Base-by-base conservation (phyloP, 1,140 invertebrate genomes). In the Philotrypesis tridentata region DNA sequence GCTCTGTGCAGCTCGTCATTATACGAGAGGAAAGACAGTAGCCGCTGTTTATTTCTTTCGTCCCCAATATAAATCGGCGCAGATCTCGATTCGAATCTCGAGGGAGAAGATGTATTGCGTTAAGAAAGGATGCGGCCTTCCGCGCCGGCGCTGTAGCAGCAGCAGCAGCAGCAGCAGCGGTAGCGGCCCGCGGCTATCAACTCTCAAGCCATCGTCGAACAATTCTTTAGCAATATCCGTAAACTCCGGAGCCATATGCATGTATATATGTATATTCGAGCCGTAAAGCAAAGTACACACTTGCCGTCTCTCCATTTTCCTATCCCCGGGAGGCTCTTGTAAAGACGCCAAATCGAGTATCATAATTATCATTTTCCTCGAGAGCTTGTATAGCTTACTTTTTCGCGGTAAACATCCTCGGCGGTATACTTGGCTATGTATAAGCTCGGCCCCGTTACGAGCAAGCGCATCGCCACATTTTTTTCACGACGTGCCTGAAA, bases 31-130 rank as follows among this genome's bases (percentile, higher is more conserved):
- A 67, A 31, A 17, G 11, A 55, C 33, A 73, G 40, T 73, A 27
- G 71, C 71, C 23, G 70, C n/a, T 23, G 63, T 63, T 63, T 70
- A 79, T 79, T 79, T 79, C 55, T 79, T 79, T 70, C 65, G n/a
- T 29, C 27, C n/a, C 25, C 6, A n/a, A 55, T 55, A 33, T 75
- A 75, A 75, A 75, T 75, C 55, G 71, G n/a, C 3, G 48, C 14
- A 31, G 2, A 3, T 14, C n/a, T n/a, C 1, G 72, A 75, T 75
- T 31, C 27, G 43, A 61, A 75, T 75, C 72, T 55, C 48, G 0
- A 21, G 3, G 3, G 48, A 21, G 5, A 21, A 14, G 48, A 14
- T 63, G n/a, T 23, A 23, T 29, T 25, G 55, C 11, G 48, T n/a
- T 76, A 65, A 65, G 65, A 65, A 76, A 65, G 60, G 74, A 23